These are phyloP conservation scores for Pseudochirops corinnae DNA, from an alignment of 2,797 vertebrate genomes.

Conservation along the genomic window DNA sequence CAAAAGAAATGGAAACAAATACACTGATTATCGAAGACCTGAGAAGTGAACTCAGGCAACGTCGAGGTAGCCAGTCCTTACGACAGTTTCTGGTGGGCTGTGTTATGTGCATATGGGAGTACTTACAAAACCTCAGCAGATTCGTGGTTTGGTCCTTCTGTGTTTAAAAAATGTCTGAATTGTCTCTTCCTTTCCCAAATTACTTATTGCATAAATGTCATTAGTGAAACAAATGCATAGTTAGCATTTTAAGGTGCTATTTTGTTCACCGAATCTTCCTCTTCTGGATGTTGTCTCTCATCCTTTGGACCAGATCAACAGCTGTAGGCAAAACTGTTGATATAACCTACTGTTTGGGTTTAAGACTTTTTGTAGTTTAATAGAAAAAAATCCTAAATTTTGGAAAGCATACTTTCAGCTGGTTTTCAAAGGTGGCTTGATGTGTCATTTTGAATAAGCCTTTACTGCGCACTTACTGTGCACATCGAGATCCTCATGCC, in stretches of 20 bases:
- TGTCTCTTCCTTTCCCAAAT: slow-evolving; percentile 31
- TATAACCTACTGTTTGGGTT: slow-evolving; percentile 9
- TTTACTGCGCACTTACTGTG: not conserved
- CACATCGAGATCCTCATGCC: not conserved
- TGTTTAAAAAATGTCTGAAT: slow-evolving; percentile 26
- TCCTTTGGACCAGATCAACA: slow-evolving; percentile 12
- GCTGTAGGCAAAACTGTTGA: slow-evolving; percentile 29
- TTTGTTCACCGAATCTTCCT: slow-evolving; percentile 32
- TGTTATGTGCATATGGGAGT: slow-evolving; percentile 35
- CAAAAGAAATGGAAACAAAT: slow-evolving; percentile 95
- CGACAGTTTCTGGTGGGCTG: not conserved
- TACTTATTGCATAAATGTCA: not conserved
- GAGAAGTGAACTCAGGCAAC: slow-evolving; percentile 90
- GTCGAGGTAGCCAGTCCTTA: slow-evolving; percentile 86
- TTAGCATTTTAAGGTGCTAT: not conserved
- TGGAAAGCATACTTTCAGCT: not conserved
- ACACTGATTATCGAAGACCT: slow-evolving; percentile 90
- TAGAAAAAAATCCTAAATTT: slow-evolving; percentile 32
- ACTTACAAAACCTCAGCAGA: slow-evolving; percentile 37
- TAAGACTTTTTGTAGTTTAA: slow-evolving; percentile 42
- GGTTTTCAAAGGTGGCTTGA: slow-evolving; percentile 50
- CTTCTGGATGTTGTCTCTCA: slow-evolving; percentile 41
- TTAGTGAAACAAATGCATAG: slow-evolving; percentile 9
- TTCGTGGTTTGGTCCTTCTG: not conserved
- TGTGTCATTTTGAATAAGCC: slow-evolving; percentile 31